Base-by-base conservation (phyloP, 2,888 invertebrate species). In the Nesidiocoris tenuis region DNA sequence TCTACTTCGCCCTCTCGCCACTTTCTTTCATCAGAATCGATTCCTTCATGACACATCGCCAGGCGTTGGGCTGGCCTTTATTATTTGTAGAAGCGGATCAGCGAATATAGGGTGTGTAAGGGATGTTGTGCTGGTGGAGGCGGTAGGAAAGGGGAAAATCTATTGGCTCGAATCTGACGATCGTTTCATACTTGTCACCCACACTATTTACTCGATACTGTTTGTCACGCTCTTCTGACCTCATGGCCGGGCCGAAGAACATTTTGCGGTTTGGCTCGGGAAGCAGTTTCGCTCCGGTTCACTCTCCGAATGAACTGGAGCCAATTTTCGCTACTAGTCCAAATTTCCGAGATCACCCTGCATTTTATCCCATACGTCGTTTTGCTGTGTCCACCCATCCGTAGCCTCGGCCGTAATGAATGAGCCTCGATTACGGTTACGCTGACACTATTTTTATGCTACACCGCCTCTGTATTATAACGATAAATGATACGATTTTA, bases 131-230 rank as follows among this genome's bases (percentile, higher is more conserved):
- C n/a, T n/a, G n/a, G n/a, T n/a, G n/a, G n/a, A n/a, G n/a, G n/a
- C n/a, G n/a, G n/a, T n/a, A n/a, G n/a, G n/a, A n/a, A n/a, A n/a
- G n/a, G n/a, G n/a, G n/a, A n/a, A n/a, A n/a, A n/a, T n/a, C 70
- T 39, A 72, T 72, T 72, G 61, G 61, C 61, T 61, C 63, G 39
- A 61, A 72, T 39, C 61, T 72, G 72, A 61, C 54, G 55, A 18
- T 19, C 63, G 21, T 61, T 72, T 25, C 63, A 61, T 72, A 25
- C 72, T 72, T 72, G 72, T 61, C 72, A 72, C 39, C 54, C 19
- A 23, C 61, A 63, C 72, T 72, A 63, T 61, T 72, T 56, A 61
- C 54, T 54, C 25, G 19, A 61, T 61, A 59, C 25, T 5, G 25
- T 25, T 65, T 39, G n/a, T 25, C 23, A 39, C 39, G 39, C 39